A percentile compares a stretch with the other conserved stretches of the same genome.
These are phyloP conservation scores for Pogonomyrmex barbatus DNA, from an alignment of 1,140 invertebrate genomes.

Conservation along the genomic window DNA sequence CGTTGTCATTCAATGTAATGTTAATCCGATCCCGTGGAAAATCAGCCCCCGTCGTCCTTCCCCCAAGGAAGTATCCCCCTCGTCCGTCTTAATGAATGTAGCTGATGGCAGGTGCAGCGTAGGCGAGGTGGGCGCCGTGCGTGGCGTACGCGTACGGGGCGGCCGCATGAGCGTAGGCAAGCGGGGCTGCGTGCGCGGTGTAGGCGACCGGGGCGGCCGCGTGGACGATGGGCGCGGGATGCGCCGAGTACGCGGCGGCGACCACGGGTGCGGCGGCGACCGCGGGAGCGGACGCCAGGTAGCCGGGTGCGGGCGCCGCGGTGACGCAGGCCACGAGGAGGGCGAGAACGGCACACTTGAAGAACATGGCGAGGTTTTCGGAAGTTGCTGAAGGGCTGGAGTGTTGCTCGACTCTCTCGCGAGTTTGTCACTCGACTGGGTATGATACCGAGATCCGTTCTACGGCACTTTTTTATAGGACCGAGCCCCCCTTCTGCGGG, in stretches of 20 bases:
- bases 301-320: slow-evolving; percentile 76
- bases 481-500: neutral
- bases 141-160: slow-evolving; percentile 80
- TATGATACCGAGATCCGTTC: slow-evolving; percentile 9
- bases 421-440: slow-evolving; percentile 36
- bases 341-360: slow-evolving; percentile 57
- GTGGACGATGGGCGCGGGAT: slow-evolving; percentile 75
- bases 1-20: neutral
- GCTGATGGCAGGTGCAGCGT: slow-evolving; percentile 75
- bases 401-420: too few relatives aligned
- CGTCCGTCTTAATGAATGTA: slow-evolving; percentile 14
- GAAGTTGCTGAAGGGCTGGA: neutral
- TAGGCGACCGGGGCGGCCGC: slow-evolving; percentile 71
- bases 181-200: slow-evolving; percentile 33
- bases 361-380: slow-evolving; percentile 18
- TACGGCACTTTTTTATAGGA: slow-evolving; percentile 57
- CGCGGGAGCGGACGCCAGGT: slow-evolving; percentile 76
- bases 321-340: slow-evolving; percentile 77
- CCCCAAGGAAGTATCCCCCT: neutral
- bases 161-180: slow-evolving; percentile 38
- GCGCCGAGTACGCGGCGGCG: slow-evolving; percentile 87
- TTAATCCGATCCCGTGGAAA: neutral
- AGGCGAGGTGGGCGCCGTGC: slow-evolving; percentile 77
- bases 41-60: neutral
- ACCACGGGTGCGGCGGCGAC: slow-evolving; percentile 86